A percentile compares a stretch with the other conserved stretches of the same genome.
Evolutionary conservation across 2,797 vertebrate species (phyloP).

Genomic region (Mormyrops boulengeri): DNA sequence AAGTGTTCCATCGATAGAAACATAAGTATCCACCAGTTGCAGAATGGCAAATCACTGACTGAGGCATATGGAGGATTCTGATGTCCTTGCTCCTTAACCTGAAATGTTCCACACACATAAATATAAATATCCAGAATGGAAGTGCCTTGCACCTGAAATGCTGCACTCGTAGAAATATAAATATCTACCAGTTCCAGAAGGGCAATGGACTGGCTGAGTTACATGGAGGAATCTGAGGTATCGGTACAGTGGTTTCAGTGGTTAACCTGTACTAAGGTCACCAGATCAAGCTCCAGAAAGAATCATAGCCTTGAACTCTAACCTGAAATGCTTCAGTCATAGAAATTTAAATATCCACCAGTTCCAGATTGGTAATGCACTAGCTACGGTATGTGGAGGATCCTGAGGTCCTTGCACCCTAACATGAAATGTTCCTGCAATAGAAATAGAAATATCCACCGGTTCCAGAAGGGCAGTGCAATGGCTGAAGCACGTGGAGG

Average conservation of each 20-base stretch:
- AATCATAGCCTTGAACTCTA: neutral
- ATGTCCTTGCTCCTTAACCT: neutral
- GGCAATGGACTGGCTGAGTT: neutral
- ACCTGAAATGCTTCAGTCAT: neutral
- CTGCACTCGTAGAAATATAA: neutral
- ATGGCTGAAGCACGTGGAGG: neutral
- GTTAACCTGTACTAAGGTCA: neutral
- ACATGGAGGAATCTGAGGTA: neutral
- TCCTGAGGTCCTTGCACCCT: neutral
- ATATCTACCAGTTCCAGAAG: neutral
- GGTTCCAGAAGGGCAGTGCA: neutral
- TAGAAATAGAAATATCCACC: neutral
- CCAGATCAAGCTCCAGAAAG: neutral
- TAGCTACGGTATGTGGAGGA: neutral
- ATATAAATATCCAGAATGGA: neutral
- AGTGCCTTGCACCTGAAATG: neutral
- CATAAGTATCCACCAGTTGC: neutral
- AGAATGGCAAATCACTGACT: neutral
- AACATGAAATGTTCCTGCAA: neutral
- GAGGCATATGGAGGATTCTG: neutral
- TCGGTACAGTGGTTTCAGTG: neutral
- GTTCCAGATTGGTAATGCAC: neutral
- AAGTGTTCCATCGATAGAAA: neutral
- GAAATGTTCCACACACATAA: neutral
- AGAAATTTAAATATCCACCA: neutral